These are phyloP conservation scores for Dynastes tityus DNA, from an alignment of 2,888 invertebrate genomes.

Conservation along the genomic window DNA sequence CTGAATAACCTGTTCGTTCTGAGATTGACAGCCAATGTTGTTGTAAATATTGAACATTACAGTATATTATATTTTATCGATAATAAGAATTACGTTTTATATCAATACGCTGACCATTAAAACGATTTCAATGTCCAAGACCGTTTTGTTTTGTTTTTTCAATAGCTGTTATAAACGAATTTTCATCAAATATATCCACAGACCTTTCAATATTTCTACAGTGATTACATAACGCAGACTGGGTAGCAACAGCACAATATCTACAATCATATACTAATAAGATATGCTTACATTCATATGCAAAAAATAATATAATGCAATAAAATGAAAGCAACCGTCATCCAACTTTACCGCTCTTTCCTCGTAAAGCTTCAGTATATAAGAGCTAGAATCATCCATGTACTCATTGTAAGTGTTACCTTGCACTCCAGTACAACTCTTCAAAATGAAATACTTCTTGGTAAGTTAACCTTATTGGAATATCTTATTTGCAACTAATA, in stretches of 20 bases:
- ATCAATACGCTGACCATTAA: too few relatives aligned
- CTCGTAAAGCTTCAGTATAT: constrained; percentile 14
- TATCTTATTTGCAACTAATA: not conserved
- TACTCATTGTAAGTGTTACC: not conserved
- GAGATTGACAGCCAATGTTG: too few relatives aligned
- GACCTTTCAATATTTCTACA: too few relatives aligned
- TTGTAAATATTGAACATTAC: too few relatives aligned
- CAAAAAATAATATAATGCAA: constrained; percentile 15
- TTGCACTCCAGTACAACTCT: not conserved
- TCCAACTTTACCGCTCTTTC: constrained; percentile 2
- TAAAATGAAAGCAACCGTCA: constrained; percentile 13
- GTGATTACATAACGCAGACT: too few relatives aligned
- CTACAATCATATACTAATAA: not conserved
- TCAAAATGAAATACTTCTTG: constrained; percentile 26
- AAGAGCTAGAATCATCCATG: not conserved
- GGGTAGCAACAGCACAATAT: not conserved
- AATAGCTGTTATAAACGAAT: too few relatives aligned
- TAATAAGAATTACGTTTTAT: too few relatives aligned
- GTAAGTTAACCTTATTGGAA: constrained; percentile 4
- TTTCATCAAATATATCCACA: too few relatives aligned
- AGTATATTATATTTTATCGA: too few relatives aligned
- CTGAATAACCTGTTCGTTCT: too few relatives aligned
- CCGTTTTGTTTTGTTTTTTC: too few relatives aligned
- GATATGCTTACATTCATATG: not conserved
- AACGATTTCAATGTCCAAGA: too few relatives aligned